Conservation (phyloP, 2,113 vertebrate species). For the Lota lota region DNA sequence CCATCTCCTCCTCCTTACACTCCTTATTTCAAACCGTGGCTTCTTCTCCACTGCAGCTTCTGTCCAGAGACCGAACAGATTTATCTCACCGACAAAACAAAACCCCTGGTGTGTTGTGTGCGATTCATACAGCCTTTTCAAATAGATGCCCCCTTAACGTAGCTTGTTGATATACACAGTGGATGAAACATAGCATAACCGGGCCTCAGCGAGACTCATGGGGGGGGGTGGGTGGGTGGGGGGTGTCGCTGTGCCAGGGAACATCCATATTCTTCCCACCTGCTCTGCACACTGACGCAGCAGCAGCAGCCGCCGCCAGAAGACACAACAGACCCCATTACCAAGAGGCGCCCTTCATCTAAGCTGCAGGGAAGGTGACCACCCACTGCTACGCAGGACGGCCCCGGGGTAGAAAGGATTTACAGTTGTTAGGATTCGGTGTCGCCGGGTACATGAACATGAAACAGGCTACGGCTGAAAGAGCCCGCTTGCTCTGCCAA, state of each 20-base stretch:
- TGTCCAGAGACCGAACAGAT: too few species aligned
- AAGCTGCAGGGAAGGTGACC: not conserved
- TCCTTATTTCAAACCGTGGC: too few species aligned
- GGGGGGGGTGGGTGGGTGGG: not conserved
- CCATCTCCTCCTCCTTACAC: too few species aligned
- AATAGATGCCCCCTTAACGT: not conserved
- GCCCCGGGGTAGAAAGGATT: not conserved
- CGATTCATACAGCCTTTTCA: not conserved
- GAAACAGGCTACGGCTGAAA: not conserved
- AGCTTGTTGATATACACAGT: not conserved
- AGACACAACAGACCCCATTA: not conserved
- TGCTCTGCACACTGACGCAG: not conserved
- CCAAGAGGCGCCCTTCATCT: not conserved
- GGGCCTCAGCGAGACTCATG: not conserved
- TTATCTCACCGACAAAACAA: not conserved
- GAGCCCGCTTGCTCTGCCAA: not conserved
- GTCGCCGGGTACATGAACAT: not conserved
- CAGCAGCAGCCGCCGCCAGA: not conserved
- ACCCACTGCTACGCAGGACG: not conserved
- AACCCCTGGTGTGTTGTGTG: not conserved
- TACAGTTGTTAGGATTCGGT: not conserved
- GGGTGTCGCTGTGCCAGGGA: not conserved
- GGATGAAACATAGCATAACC: not conserved
- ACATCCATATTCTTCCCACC: not conserved
- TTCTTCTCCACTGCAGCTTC: too few species aligned